Evolutionary conservation across 2,888 invertebrate genomes (phyloP).

Genomic region (Acanthococcus lagerstroemiae): DNA sequence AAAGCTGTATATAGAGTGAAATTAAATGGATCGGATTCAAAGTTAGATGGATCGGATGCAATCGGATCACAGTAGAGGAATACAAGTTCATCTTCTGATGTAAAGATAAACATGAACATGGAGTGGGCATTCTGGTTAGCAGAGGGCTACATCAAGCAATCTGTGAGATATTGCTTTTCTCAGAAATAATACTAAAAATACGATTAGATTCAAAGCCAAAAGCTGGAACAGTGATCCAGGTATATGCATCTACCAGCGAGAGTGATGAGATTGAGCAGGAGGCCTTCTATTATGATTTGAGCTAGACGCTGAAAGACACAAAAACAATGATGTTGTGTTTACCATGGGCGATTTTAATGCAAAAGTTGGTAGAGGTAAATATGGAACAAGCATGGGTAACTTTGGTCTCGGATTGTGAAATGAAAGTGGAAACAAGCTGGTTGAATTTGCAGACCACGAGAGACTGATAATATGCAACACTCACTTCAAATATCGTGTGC

Average conservation of each 20-base stretch:
- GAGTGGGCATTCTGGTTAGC: neutral
- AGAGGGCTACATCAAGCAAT: neutral
- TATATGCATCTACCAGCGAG: neutral
- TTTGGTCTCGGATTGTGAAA: neutral
- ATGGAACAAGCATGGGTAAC: neutral
- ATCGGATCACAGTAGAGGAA: neutral
- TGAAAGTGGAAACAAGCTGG: neutral
- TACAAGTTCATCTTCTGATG: neutral
- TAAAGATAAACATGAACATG: neutral
- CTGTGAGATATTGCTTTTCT: neutral
- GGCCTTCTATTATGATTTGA: neutral
- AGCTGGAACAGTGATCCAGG: neutral
- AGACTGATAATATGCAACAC: neutral
- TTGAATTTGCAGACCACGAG: neutral
- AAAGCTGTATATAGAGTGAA: neutral
- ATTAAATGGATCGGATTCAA: neutral
- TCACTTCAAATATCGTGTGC: neutral
- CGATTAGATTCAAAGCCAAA: neutral
- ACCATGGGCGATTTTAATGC: neutral
- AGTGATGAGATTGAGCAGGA: neutral
- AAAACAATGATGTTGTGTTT: neutral
- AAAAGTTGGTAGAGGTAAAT: neutral
- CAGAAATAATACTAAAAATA: neutral
- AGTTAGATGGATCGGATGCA: neutral
- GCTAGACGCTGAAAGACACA: neutral